A percentile compares a stretch with the other conserved stretches of the same genome.
phyloP scores from a whole-genome alignment of 2,113 vertebrate species.

The Hassar affinis region DNA sequence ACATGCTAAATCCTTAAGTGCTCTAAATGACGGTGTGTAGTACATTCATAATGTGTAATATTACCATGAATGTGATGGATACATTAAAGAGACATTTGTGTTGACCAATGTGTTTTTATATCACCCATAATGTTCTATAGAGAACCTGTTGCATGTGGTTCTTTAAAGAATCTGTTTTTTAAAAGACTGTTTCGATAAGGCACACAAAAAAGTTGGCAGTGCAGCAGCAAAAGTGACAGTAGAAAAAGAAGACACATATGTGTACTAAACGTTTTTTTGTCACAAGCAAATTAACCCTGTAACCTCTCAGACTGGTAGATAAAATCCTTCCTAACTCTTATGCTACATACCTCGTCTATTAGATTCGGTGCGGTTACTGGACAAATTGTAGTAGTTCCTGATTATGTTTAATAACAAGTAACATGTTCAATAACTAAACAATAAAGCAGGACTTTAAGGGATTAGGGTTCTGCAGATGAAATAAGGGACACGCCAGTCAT shows the following conservation, averaged over 20 bases:
- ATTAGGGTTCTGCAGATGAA: background rate
- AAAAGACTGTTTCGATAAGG: background rate
- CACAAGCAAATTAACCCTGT: background rate
- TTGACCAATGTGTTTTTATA: background rate
- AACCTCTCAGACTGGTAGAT: background rate
- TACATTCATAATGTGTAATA: background rate
- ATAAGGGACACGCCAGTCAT: slow-evolving; percentile 9
- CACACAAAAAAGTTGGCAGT: background rate
- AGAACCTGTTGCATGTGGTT: background rate
- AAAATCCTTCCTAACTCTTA: background rate
- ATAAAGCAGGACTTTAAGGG: background rate
- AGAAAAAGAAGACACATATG: background rate
- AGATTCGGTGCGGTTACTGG: background rate
- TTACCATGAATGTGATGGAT: background rate
- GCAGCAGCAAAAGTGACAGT: background rate
- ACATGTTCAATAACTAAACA: background rate
- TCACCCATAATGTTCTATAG: background rate
- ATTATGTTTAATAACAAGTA: too few relatives aligned
- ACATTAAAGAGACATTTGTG: background rate
- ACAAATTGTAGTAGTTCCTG: background rate
- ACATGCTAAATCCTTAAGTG: background rate
- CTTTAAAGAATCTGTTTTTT: background rate
- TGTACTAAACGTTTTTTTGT: background rate
- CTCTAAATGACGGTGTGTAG: background rate
- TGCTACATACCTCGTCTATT: background rate